Percentiles rank a stretch among this genome's conserved stretches.
Evolutionary conservation across 2,888 invertebrate species (phyloP).

Genomic region (Brenthis hecate): DNA sequence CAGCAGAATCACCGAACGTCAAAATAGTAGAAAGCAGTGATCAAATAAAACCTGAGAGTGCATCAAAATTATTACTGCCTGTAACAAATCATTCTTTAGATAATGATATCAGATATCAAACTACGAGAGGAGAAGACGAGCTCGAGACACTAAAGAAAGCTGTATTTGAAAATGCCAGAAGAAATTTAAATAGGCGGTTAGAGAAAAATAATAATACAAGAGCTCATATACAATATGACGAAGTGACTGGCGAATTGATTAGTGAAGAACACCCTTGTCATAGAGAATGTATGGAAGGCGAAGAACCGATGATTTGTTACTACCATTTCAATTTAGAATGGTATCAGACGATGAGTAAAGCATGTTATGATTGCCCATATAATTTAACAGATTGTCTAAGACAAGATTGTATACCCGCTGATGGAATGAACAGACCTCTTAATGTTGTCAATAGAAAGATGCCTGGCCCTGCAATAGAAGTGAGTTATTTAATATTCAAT

Average conservation of each 20-base stretch:
- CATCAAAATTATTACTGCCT: constrained; percentile 66
- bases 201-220: constrained; percentile 58
- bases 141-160: constrained; percentile 37
- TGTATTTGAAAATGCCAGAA: constrained; percentile 21
- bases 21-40: constrained; percentile 49
- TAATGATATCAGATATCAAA: constrained; percentile 53
- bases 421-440: constrained; percentile 89
- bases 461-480: constrained; percentile 94
- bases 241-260: constrained; percentile 71
- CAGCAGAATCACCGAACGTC: constrained; percentile 36
- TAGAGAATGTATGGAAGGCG: constrained; percentile 84
- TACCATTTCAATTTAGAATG: constrained; percentile 90
- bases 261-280: constrained; percentile 83
- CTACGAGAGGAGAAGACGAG: constrained; percentile 46
- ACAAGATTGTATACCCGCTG: constrained; percentile 91
- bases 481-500: constrained; percentile 51
- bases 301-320: constrained; percentile 85
- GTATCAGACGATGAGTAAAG: constrained; percentile 94
- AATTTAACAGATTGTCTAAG: constrained; percentile 88
- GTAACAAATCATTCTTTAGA: constrained; percentile 49
- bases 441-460: constrained; percentile 92
- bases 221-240: constrained; percentile 68
- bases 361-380: constrained; percentile 91
- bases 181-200: constrained; percentile 43
- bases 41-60: constrained; percentile 57